Evolutionary conservation across 2,113 vertebrate genomes (phyloP), one percentile per base, ranked within the genome.

Genomic region (Galemys pyrenaicus): DNA sequence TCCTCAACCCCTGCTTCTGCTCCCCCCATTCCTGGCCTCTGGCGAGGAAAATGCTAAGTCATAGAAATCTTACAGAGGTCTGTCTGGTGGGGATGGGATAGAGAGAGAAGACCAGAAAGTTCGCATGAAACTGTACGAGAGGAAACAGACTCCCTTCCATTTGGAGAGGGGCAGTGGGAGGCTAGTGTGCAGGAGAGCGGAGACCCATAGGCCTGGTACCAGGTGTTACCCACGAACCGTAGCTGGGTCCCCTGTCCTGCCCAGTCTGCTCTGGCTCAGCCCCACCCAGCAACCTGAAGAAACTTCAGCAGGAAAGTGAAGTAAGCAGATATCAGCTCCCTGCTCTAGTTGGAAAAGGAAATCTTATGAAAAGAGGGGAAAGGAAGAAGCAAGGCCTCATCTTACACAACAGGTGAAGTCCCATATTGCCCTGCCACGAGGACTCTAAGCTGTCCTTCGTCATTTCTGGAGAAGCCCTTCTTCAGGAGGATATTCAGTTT

Each of bases 241-340:
- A 49, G 49, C 12, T 56, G 44, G 54, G 22, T 67, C 0, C 2
- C 60, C n/a, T 41, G 17, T 20, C 46, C 74, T 56, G 22, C 24
- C 32, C 89, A 16, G 0, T 73, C 30, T 77, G 16, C 51, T 84
- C 13, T 44, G n/a, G 39, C 35, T 83, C 77, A 49, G 1, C 8
- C 44, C n/a, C 6, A 71, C 6, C 39, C 73, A 17, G 95, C 79
- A 89, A 93, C 65, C 65, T 24, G 28, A 77, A 81, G 54, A 94
- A 84, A 64, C 35, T 46, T 35, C 94, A 87, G 2, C 1, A 37
- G 74, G 46, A 87, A 71, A 44, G 9, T 41, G 32, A 73, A 26
- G 49, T 41, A 79, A 91, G 87, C 73, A 65, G 30, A 54, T 20
- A 19, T 37, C n/a, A 74, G 13, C 4, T 91, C 19, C 60, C 54